Percentiles rank a stretch among this genome's conserved stretches.
Evolutionary conservation across 2,797 vertebrate species (phyloP).

Genomic region (Darevskia mixta): DNA sequence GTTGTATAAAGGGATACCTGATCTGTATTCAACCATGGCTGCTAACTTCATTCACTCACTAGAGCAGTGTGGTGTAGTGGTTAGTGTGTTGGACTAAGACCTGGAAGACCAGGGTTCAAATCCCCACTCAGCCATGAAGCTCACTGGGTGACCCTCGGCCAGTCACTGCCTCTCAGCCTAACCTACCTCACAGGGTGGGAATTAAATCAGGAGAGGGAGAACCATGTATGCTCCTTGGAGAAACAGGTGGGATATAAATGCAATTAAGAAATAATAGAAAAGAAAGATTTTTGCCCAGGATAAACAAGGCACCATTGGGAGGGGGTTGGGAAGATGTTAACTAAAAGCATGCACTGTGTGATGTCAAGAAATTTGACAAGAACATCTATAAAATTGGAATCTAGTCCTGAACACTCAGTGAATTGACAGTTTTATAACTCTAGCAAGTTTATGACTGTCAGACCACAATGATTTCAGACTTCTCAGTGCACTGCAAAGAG

Average conservation of each 20-base stretch:
- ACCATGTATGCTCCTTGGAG: too few species aligned
- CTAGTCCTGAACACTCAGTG: slow-evolving; percentile 20
- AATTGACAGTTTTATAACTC: slow-evolving; percentile 20
- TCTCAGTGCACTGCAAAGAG: slow-evolving; percentile 2
- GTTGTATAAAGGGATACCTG: slow-evolving; percentile 3
- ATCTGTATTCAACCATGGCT: background rate
- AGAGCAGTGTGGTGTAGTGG: background rate
- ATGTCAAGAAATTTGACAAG: background rate
- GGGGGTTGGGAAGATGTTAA: background rate
- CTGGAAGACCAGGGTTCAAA: too few species aligned
- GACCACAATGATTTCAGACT: slow-evolving; percentile 27
- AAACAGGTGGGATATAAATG: too few species aligned
- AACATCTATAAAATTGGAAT: background rate
- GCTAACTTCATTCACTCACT: background rate
- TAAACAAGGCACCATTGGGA: background rate
- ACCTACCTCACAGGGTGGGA: too few species aligned
- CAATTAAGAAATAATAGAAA: background rate
- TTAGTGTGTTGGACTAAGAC: too few species aligned
- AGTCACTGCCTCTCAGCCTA: too few species aligned
- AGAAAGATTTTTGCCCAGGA: background rate
- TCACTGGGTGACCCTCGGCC: too few species aligned
- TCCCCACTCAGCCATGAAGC: too few species aligned
- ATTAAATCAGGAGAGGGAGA: too few species aligned
- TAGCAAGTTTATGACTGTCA: background rate
- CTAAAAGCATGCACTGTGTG: background rate